These are phyloP conservation scores for Cebidichthys violaceus DNA, from an alignment of 2,113 vertebrate genomes.

Conservation along the genomic window DNA sequence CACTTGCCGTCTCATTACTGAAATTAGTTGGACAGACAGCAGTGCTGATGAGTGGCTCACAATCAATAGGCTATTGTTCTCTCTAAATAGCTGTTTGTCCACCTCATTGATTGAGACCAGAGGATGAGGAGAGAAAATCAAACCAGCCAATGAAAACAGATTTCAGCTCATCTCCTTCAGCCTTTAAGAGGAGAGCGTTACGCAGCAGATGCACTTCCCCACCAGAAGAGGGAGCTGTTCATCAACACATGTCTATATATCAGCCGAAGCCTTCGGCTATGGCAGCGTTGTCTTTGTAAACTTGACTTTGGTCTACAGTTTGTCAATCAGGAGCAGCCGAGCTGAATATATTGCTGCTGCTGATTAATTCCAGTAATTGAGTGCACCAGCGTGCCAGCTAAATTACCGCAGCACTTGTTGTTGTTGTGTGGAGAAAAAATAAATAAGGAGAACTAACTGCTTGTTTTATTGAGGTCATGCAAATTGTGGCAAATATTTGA, in stretches of 20 bases:
- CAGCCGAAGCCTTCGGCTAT: slow-evolving; percentile 21
- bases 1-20: slow-evolving; percentile 70
- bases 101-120: slow-evolving; percentile 79
- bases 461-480: slow-evolving; percentile 61
- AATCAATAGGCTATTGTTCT: slow-evolving; percentile 80
- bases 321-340: slow-evolving; percentile 71
- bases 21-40: slow-evolving; percentile 78
- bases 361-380: slow-evolving; percentile 85
- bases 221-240: slow-evolving; percentile 87
- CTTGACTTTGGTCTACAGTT: slow-evolving; percentile 79
- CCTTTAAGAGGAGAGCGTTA: slow-evolving; percentile 39
- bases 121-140: slow-evolving; percentile 76
- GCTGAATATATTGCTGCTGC: slow-evolving; percentile 72
- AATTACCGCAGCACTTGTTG: slow-evolving; percentile 71
- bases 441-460: slow-evolving; percentile 60
- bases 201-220: not conserved
- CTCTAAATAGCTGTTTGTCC: slow-evolving; percentile 83
- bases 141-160: slow-evolving; percentile 73
- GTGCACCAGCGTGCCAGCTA: slow-evolving; percentile 69
- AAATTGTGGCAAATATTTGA: slow-evolving; percentile 66
- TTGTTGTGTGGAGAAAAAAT: slow-evolving; percentile 57
- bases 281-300: slow-evolving; percentile 60
- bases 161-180: slow-evolving; percentile 64
- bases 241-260: slow-evolving; percentile 65
- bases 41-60: slow-evolving; percentile 68